Evolutionary conservation across 2,113 vertebrate species (phyloP), one percentile per base, ranked within the genome.

Genomic region (Chiloscyllium plagiosum): DNA sequence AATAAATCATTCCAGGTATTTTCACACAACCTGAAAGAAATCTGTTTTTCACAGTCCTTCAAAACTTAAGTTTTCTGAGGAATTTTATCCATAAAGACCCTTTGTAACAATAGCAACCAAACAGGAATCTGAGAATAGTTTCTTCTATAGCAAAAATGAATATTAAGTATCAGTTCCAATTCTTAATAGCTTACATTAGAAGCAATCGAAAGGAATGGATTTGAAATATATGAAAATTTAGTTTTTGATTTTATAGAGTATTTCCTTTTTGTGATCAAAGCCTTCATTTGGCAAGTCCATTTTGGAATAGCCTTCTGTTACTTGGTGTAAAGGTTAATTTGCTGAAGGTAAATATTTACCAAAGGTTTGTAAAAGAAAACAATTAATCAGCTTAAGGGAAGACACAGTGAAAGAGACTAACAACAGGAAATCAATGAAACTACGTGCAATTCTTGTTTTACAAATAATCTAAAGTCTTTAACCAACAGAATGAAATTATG

Each of bases 301-400:
- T 80, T 15, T 37, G n/a, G 37, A 80, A 37, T 37, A 80, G 17
- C 78, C n/a, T 13, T 42, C 12, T 80, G n/a, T 80, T 37, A 80
- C 78, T 80, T 17, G 4, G 33, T 80, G 29, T 78, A 33, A 78
- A 78, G 29, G 8, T 80, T 80, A 80, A 3, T n/a, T 80, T 37
- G n/a, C n/a, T 80, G n/a, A 80, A 80, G 78, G 15, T 37, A 80
- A 72, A 80, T 80, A 80, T 80, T 80, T 80, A 80, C 78, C 78
- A 19, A 37, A 37, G n/a, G 15, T 12, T 76, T 76, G 78, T 15
- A 42, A 80, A 80, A 72, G 6, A 37, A 37, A 17, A 80, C 4
- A 12, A 78, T 15, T 78, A n/a, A 42, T 37, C 78, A 80, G n/a
- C 29, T 37, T 15, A 17, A 22, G 78, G n/a, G 78, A 80, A 80